These are phyloP conservation scores for Dendrolimus kikuchii DNA, from an alignment of 1,140 invertebrate genomes.

Conservation along the genomic window DNA sequence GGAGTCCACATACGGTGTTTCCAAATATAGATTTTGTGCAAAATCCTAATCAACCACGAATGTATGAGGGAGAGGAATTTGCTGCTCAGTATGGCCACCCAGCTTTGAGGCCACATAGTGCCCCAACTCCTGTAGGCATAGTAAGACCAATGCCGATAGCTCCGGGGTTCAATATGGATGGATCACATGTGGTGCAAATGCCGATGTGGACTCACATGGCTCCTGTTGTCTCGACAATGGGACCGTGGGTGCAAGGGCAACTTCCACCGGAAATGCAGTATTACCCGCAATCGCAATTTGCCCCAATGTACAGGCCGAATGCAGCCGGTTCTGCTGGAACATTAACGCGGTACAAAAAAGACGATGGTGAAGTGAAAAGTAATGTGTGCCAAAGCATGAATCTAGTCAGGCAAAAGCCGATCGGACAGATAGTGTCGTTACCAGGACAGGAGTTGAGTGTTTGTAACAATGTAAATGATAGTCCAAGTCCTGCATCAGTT, in stretches of 20 bases:
- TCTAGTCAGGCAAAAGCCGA: conserved; percentile 65
- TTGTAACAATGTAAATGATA: conserved; percentile 57
- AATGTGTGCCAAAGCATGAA: conserved; percentile 70
- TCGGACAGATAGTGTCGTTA: conserved; percentile 64
- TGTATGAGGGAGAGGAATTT: conserved; percentile 51
- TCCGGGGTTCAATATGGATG: conserved; percentile 39
- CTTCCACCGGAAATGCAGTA: conserved; percentile 57
- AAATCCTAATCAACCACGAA: conserved; percentile 28
- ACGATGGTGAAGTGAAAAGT: conserved; percentile 52
- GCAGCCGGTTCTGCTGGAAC: conserved; percentile 61
- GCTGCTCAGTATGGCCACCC: conserved; percentile 45
- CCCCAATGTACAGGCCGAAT: conserved; percentile 56
- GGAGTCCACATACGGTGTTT: conserved; percentile 54
- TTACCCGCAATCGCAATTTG: conserved; percentile 60
- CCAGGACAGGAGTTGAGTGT: conserved; percentile 63
- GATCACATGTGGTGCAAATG: conserved; percentile 57
- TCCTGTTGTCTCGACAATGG: conserved; percentile 51
- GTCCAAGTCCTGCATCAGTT: conserved; percentile 48
- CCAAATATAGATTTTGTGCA: conserved; percentile 50
- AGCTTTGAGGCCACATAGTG: conserved; percentile 53
- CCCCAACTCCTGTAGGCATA: conserved; percentile 47
- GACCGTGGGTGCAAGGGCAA: conserved; percentile 45
- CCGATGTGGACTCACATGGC: conserved; percentile 58
- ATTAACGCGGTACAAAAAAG: conserved; percentile 57
- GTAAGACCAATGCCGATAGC: conserved; percentile 48